phyloP scores from a whole-genome alignment of 1,140 invertebrate species.

The Vanessa tameamea region DNA sequence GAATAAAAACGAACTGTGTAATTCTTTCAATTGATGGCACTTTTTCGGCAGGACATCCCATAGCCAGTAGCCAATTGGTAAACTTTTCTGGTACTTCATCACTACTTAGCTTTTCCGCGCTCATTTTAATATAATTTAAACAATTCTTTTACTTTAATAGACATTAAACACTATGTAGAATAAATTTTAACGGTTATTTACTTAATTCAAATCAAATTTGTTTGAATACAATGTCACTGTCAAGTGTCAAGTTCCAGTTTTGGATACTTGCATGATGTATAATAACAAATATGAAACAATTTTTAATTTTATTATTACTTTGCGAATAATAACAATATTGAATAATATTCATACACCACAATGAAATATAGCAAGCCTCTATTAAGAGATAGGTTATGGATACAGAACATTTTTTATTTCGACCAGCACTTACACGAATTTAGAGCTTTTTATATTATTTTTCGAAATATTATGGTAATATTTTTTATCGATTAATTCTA shows the following conservation, averaged over 20 bases:
- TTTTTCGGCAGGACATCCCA: conserved; percentile 67
- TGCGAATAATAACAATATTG: no score
- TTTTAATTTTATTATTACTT: no score
- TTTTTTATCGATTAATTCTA: no score
- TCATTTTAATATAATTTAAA: conserved; percentile 28
- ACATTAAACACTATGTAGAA: background rate
- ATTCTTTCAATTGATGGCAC: conserved; percentile 65
- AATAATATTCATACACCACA: no score
- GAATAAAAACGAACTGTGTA: conserved; percentile 50
- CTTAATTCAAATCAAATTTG: conserved; percentile 1
- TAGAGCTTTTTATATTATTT: no score
- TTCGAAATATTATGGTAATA: no score
- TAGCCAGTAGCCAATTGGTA: conserved; percentile 63
- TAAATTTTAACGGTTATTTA: background rate
- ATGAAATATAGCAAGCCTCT: no score
- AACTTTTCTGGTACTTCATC: conserved; percentile 68
- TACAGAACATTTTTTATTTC: no score
- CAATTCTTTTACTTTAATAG: background rate
- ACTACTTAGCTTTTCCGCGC: conserved; percentile 54
- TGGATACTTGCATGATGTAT: no score
- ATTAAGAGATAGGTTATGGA: no score
- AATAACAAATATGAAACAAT: no score
- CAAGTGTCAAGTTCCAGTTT: background rate
- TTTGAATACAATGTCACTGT: background rate
- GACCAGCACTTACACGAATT: no score